Evolutionary conservation across 1,140 invertebrate genomes (phyloP).

Genomic region (roundworm (Caenorhabditis elegans)): DNA sequence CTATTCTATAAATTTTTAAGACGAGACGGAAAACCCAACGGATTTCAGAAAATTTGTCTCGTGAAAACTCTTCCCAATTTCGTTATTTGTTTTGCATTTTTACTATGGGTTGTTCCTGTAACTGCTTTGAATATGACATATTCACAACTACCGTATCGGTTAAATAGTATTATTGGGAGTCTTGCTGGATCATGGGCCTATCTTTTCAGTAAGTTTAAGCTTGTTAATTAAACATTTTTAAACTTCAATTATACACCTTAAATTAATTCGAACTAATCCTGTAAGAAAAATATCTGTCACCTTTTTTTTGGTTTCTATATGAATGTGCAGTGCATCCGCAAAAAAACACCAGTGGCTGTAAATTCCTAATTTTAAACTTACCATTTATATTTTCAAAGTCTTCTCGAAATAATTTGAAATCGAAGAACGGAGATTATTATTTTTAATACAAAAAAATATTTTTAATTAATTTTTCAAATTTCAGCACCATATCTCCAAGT

Average conservation of each 20-base stretch:
- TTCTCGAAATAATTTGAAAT: no score
- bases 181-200: neutral
- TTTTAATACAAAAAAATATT: no score
- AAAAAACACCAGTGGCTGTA: no score
- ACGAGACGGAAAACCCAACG: neutral
- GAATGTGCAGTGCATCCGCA: no score
- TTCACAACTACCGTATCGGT: neutral
- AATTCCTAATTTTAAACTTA: no score
- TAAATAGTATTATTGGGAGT: neutral
- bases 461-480: no score
- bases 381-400: no score
- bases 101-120: neutral
- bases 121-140: neutral
- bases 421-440: no score
- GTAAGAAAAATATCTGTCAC: no score
- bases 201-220: neutral
- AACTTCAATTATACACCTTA: no score
- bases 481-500: neutral
- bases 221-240: neutral
- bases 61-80: neutral
- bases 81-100: neutral
- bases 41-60: neutral
- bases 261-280: no score
- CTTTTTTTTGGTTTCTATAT: no score
- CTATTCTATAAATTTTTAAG: neutral